A percentile compares a stretch with the other conserved stretches of the same genome.
phyloP scores from a whole-genome alignment of 2,797 vertebrate genomes.

The Columba guinea region DNA sequence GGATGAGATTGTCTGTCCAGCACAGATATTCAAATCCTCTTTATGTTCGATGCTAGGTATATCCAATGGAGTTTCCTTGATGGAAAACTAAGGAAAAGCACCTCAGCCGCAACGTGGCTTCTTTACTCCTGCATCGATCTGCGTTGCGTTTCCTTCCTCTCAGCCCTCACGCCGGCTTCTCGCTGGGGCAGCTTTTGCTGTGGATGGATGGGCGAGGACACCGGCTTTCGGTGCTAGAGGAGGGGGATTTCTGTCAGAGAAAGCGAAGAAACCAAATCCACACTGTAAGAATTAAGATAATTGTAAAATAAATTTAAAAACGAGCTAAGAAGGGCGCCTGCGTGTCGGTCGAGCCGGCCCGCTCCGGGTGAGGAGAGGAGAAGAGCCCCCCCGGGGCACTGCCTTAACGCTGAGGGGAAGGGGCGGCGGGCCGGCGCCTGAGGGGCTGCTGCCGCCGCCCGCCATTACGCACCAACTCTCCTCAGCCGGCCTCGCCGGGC shows the following conservation, averaged over 20 bases:
- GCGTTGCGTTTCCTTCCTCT: not conserved
- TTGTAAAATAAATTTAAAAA: not conserved
- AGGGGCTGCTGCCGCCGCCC: not conserved
- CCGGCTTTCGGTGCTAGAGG: not conserved
- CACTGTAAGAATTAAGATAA: not conserved
- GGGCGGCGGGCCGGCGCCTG: not conserved
- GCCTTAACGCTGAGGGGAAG: not conserved
- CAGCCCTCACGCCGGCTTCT: not conserved
- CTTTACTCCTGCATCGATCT: not conserved
- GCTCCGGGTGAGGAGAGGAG: not conserved
- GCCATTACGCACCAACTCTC: not conserved
- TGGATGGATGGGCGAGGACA: not conserved
- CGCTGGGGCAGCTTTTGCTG: not conserved
- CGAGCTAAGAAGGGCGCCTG: not conserved
- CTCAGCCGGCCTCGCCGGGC: not conserved
- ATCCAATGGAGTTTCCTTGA: not conserved
- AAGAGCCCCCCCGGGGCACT: not conserved
- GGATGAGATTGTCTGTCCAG: not conserved
- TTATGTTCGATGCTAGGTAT: fast-evolving
- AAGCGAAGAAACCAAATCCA: not conserved
- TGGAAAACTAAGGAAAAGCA: not conserved
- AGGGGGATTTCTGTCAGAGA: not conserved
- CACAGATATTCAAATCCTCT: not conserved
- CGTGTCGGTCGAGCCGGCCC: not conserved
- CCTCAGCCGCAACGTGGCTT: not conserved